Percentiles rank a stretch among this genome's conserved stretches.
Evolutionary conservation across 2,113 vertebrate species (phyloP).

Genomic region (Tauraco erythrolophus): DNA sequence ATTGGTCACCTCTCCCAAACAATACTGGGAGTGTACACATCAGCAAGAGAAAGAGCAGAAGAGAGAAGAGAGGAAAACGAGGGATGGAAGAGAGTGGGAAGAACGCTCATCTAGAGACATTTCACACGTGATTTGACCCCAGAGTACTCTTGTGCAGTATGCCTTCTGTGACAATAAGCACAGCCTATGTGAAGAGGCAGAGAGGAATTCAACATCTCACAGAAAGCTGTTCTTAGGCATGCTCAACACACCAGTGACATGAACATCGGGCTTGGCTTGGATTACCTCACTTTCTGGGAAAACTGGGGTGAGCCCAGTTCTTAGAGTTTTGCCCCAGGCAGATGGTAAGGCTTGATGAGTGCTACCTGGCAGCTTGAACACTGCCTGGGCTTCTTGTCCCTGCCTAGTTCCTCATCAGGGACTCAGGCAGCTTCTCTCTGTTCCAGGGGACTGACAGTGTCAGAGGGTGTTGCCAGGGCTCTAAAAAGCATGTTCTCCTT

Average conservation of each 20-base stretch:
- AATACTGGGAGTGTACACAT: accelerated
- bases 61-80: background rate
- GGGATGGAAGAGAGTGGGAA: background rate
- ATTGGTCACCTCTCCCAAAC: background rate
- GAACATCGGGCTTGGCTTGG: background rate
- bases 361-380: background rate
- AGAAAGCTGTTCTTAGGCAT: background rate
- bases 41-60: background rate
- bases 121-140: background rate
- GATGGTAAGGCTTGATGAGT: background rate
- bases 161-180: background rate
- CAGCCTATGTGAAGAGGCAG: background rate
- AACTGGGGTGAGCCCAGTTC: background rate
- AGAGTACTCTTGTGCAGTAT: background rate
- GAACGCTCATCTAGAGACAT: background rate
- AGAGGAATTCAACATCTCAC: background rate
- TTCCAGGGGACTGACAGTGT: background rate
- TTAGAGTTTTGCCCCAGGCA: background rate
- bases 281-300: background rate
- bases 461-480: background rate
- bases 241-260: background rate
- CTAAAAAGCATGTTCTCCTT: background rate
- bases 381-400: background rate
- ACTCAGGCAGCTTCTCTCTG: background rate
- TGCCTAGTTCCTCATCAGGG: background rate